These are phyloP conservation scores for Borostomias antarcticus DNA, from an alignment of 2,797 vertebrate species.

Conservation along the genomic window DNA sequence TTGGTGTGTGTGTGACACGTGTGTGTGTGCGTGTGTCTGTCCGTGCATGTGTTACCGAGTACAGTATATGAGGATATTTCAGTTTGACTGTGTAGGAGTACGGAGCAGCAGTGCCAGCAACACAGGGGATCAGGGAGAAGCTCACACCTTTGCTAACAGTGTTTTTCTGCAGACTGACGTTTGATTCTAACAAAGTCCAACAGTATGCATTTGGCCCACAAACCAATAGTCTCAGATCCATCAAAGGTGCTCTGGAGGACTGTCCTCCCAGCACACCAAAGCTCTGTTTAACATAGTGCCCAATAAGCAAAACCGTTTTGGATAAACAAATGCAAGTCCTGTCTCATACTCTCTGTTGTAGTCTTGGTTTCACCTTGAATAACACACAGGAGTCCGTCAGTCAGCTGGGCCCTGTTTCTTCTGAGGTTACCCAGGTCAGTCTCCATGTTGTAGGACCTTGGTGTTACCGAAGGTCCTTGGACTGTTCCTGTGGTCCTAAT, in stretches of 20 bases:
- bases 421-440: too few relatives aligned
- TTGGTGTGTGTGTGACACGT: background rate
- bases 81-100: slow-evolving; percentile 30
- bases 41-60: too few relatives aligned
- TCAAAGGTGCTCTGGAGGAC: background rate
- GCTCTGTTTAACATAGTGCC: slow-evolving; percentile 11
- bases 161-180: slow-evolving; percentile 23
- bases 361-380: too few relatives aligned
- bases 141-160: slow-evolving; percentile 25
- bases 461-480: too few relatives aligned
- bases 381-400: too few relatives aligned
- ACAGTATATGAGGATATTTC: slow-evolving; percentile 14
- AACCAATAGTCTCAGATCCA: slow-evolving; percentile 19
- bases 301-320: slow-evolving; percentile 7
- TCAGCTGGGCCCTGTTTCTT: too few relatives aligned
- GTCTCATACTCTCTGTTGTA: too few relatives aligned
- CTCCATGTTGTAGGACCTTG: too few relatives aligned
- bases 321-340: slow-evolving; percentile 29
- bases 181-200: slow-evolving; percentile 32
- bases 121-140: slow-evolving; percentile 18
- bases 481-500: background rate
- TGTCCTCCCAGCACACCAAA: slow-evolving; percentile 2
- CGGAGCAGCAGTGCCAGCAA: slow-evolving; percentile 35
- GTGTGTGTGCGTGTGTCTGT: slow-evolving; percentile 11
- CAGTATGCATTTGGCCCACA: slow-evolving; percentile 27